phyloP scores from a whole-genome alignment of 2,113 vertebrate species.

The Balaenoptera acutorostrata region DNA sequence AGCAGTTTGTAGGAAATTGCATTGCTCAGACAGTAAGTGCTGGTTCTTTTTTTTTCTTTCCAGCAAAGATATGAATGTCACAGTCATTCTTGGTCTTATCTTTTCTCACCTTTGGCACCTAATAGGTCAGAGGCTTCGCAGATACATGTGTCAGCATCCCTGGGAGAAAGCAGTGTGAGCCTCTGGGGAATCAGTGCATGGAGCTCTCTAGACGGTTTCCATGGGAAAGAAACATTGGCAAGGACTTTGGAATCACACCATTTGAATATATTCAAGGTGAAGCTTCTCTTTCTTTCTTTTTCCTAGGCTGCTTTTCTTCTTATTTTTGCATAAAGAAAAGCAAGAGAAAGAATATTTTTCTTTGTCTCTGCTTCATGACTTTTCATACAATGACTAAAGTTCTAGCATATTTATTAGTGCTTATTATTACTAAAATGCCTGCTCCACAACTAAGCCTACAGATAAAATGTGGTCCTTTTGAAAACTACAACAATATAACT shows the following conservation, averaged over 20 bases:
- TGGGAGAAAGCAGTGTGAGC: background rate
- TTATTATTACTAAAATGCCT: slow-evolving; percentile 12
- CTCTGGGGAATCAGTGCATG: background rate
- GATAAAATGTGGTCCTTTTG: background rate
- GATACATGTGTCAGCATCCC: too few relatives aligned
- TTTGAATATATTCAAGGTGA: background rate
- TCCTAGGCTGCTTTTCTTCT: background rate
- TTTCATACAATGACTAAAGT: background rate
- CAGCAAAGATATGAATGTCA: background rate
- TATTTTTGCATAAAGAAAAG: background rate
- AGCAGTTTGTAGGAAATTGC: background rate
- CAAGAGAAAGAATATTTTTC: background rate
- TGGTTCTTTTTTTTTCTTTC: background rate
- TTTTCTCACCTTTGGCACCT: background rate
- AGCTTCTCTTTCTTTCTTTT: background rate
- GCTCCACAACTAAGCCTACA: background rate
- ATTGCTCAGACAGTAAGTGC: background rate
- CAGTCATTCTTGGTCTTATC: background rate
- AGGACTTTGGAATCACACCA: background rate
- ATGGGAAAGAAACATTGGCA: background rate
- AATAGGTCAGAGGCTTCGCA: background rate
- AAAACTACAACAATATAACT: background rate
- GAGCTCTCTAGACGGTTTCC: background rate
- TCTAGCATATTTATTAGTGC: background rate
- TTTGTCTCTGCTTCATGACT: background rate